Conservation (phyloP, 2,113 vertebrate species). For the Phainopepla nitens region DNA sequence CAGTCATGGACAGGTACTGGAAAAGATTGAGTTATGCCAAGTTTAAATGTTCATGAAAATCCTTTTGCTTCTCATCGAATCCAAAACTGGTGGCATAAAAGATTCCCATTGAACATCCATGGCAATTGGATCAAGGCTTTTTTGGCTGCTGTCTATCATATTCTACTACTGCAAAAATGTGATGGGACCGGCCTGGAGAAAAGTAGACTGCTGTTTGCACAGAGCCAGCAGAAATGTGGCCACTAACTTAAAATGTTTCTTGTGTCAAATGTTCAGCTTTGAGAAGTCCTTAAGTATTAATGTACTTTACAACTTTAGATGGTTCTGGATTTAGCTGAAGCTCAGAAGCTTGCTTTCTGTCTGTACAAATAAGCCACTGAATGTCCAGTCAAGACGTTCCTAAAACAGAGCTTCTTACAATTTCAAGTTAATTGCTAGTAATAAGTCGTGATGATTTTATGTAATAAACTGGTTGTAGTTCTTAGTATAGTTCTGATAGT, state of each 20-base stretch:
- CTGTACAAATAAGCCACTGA: neutral
- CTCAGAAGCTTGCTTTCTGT: neutral
- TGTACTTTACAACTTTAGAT: neutral
- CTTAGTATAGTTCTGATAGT: neutral
- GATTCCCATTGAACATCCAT: neutral
- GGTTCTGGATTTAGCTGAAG: neutral
- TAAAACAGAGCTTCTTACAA: neutral
- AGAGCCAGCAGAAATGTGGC: neutral
- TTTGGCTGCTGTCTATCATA: neutral
- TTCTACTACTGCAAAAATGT: neutral
- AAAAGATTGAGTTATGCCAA: neutral
- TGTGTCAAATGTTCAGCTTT: neutral
- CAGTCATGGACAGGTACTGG: neutral
- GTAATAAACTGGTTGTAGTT: neutral
- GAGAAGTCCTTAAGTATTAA: neutral
- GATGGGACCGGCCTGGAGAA: neutral
- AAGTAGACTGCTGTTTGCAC: neutral
- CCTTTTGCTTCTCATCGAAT: neutral
- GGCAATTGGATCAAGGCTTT: neutral
- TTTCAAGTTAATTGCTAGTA: neutral
- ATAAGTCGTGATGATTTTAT: conserved; percentile 16
- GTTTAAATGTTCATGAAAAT: neutral
- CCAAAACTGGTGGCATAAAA: neutral
- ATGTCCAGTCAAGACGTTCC: neutral
- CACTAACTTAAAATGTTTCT: neutral